Conservation (phyloP, 2,113 vertebrate genomes). For the Oreochromis spilurus region DNA sequence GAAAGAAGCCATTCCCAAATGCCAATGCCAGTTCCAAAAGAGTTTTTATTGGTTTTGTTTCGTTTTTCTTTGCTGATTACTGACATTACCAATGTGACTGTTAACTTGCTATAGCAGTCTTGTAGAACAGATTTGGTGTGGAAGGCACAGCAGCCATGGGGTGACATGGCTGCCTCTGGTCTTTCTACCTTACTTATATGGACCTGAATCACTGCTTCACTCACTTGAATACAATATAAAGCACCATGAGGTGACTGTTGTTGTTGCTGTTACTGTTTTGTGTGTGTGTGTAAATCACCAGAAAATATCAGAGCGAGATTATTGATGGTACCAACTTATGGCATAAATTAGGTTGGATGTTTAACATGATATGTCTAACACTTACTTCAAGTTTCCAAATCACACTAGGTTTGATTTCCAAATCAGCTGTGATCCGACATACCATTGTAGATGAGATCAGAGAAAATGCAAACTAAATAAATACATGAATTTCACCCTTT, state of each 20-base stretch:
- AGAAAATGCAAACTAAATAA: neutral
- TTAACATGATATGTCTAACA: neutral
- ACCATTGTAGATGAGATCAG: neutral
- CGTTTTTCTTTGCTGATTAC: neutral
- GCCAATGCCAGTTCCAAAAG: neutral
- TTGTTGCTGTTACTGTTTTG: neutral
- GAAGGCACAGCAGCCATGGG: neutral
- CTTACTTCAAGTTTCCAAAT: neutral
- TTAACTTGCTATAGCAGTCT: neutral
- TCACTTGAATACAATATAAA: neutral
- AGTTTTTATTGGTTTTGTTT: rapidly evolving
- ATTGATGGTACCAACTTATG: neutral
- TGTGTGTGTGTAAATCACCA: neutral
- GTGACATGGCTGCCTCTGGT: neutral
- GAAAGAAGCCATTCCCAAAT: neutral
- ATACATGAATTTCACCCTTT: neutral
- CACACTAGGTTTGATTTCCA: neutral
- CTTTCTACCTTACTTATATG: neutral
- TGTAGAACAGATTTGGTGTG: neutral
- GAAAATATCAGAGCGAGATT: neutral
- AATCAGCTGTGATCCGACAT: rapidly evolving
- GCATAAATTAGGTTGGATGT: neutral
- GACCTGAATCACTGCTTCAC: neutral
- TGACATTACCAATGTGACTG: neutral
- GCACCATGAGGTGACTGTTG: neutral